Conservation (phyloP, 2,888 invertebrate species). For the Agrochola macilenta region DNA sequence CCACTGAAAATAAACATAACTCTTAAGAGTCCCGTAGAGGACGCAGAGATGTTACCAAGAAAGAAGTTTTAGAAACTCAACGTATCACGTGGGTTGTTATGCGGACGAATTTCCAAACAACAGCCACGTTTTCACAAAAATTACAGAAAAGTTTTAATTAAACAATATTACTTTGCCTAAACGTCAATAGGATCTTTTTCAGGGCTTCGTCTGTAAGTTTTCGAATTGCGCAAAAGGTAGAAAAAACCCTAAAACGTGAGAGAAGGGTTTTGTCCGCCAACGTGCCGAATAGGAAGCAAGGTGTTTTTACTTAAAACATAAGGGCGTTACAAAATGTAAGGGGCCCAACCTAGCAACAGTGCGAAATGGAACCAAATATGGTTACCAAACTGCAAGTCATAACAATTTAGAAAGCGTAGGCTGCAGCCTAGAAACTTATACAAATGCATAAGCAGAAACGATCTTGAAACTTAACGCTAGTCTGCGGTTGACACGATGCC, state of each 20-base stretch:
- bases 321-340: neutral
- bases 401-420: slow-evolving; percentile 40
- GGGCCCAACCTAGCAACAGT: neutral
- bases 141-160: slow-evolving; percentile 17
- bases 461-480: slow-evolving; percentile 37
- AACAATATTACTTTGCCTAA: neutral
- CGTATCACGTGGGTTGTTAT: neutral
- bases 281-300: slow-evolving; percentile 24
- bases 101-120: slow-evolving; percentile 14
- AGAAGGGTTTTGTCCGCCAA: neutral
- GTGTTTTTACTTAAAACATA: neutral
- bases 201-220: slow-evolving; percentile 21
- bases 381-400: slow-evolving; percentile 17
- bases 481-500: slow-evolving; percentile 25
- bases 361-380: slow-evolving; percentile 20
- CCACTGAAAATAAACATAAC: neutral
- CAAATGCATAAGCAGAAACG: slow-evolving; percentile 21
- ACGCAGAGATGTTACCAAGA: neutral
- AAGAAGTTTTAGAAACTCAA: neutral
- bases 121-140: slow-evolving; percentile 1
- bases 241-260: slow-evolving; percentile 25
- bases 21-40: neutral
- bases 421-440: slow-evolving; percentile 16
- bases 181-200: slow-evolving; percentile 11
- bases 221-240: slow-evolving; percentile 10